Evolutionary conservation across 1,140 invertebrate species (phyloP), one percentile per base, ranked within the genome.

Genomic region (Cherax destructor): DNA sequence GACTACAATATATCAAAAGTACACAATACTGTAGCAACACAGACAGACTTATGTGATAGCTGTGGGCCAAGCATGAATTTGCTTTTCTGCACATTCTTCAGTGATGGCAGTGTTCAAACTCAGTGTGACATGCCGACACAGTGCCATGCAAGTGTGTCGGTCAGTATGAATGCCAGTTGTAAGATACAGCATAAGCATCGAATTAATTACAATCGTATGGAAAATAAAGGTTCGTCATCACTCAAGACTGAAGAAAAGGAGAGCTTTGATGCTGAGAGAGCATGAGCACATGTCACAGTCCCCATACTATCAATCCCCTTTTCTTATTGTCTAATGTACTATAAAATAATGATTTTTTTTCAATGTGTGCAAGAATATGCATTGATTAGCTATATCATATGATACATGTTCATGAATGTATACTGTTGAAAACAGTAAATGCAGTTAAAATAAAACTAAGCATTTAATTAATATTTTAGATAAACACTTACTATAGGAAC

Each of bases 91-190:
- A 91, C 88, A 11, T 91, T 91, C 21, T 78, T 84, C 59, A 21
- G n/a, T 50, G 81, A 91, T 79, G 83, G 83, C 56, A 85, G 74
- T 79, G 88, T 85, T n/a, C 52, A 91, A n/a, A 91, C 88, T 9
- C 83, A 91, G 56, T 91, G 88, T 85, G 88, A 91, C 52, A 79
- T 91, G 81, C 88, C 88, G 21, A 11, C 13, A 24, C 72, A 79
- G 21, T 13, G 77, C 30, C 13, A 79, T 50, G 61, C n/a, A 52
- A 56, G 88, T 49, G 30, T 91, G 11, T 91, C 81, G 10, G 79
- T 21, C n/a, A 56, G 18, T n/a, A 80, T 76, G 24, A 9, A 56
- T 10, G 61, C 59, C 2, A 4, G 11, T 4, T 88, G 86, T 69
- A 18, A 24, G n/a, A 59, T 47, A 24, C 56, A 47, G 18, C 21